Evolutionary conservation across 2,888 invertebrate species (phyloP).

Genomic region (Rhamnusium bicolor): DNA sequence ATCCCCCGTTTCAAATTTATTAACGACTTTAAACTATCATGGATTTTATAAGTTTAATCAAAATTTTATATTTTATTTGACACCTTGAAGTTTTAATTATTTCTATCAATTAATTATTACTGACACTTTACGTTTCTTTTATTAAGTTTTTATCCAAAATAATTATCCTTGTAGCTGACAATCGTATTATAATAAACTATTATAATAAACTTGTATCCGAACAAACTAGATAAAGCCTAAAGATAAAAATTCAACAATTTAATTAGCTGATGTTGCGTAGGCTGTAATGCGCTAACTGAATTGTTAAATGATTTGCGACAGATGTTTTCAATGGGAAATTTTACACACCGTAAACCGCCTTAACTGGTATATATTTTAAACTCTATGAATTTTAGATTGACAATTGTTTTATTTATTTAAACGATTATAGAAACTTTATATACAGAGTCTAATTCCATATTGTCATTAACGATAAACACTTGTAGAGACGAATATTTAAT

Average conservation of each 20-base stretch:
- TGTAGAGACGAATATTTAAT: too few relatives aligned
- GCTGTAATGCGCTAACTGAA: slow-evolving; percentile 45
- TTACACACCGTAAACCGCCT: slow-evolving; percentile 38
- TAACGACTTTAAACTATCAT: background rate
- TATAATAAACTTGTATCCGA: background rate
- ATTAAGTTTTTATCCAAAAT: background rate
- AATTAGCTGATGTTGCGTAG: slow-evolving; percentile 47
- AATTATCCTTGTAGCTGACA: background rate
- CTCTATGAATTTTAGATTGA: background rate
- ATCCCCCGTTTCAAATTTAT: too few relatives aligned
- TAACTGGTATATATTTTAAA: slow-evolving; percentile 16
- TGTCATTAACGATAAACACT: too few relatives aligned
- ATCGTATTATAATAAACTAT: slow-evolving; percentile 1
- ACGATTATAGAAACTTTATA: background rate
- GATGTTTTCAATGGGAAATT: slow-evolving; percentile 47
- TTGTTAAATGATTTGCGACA: slow-evolving; percentile 50
- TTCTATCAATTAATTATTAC: background rate
- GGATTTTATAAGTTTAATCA: too few relatives aligned
- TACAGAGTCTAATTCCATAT: too few relatives aligned
- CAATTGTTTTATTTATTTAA: background rate
- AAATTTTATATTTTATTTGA: too few relatives aligned
- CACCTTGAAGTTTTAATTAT: too few relatives aligned
- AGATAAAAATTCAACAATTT: slow-evolving; percentile 45
- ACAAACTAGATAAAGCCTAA: slow-evolving; percentile 7
- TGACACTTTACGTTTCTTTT: background rate